Evolutionary conservation across 2,888 invertebrate genomes (phyloP).

Genomic region (Agonopterix alstromeriana): DNA sequence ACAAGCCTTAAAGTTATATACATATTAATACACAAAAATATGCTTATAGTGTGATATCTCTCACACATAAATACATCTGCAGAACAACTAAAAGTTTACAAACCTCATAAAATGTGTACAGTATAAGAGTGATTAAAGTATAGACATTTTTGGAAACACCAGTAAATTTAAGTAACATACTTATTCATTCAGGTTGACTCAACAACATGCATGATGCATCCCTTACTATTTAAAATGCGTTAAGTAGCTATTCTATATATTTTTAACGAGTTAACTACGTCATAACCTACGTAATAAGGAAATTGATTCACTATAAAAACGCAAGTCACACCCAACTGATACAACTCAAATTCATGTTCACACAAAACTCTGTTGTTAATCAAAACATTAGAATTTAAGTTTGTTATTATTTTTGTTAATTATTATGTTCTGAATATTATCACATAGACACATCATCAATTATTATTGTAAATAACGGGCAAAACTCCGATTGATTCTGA

Average conservation of each 20-base stretch:
- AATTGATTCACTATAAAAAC: constrained; percentile 1
- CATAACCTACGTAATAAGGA: not conserved
- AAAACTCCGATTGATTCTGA: too few species aligned
- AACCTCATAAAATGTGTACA: too few species aligned
- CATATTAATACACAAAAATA: too few species aligned
- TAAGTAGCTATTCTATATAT: not conserved
- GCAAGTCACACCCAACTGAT: not conserved
- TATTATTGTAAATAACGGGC: not conserved
- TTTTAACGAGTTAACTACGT: not conserved
- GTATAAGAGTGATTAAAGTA: too few species aligned
- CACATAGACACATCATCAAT: constrained; percentile 15
- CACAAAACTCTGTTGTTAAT: constrained; percentile 23
- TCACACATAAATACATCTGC: too few species aligned
- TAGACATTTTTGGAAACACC: too few species aligned
- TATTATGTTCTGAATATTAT: constrained; percentile 42
- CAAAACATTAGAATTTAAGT: constrained; percentile 13
- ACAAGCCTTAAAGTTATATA: too few species aligned
- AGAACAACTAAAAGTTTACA: too few species aligned
- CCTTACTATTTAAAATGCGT: not conserved
- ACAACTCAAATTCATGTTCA: not conserved
- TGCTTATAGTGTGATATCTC: too few species aligned
- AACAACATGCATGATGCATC: constrained; percentile 1
- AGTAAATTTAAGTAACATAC: not conserved
- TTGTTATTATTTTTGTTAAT: constrained; percentile 17
- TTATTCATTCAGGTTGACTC: not conserved